These are phyloP conservation scores for Nudaria mundana DNA, from an alignment of 2,888 invertebrate species.

Conservation along the genomic window DNA sequence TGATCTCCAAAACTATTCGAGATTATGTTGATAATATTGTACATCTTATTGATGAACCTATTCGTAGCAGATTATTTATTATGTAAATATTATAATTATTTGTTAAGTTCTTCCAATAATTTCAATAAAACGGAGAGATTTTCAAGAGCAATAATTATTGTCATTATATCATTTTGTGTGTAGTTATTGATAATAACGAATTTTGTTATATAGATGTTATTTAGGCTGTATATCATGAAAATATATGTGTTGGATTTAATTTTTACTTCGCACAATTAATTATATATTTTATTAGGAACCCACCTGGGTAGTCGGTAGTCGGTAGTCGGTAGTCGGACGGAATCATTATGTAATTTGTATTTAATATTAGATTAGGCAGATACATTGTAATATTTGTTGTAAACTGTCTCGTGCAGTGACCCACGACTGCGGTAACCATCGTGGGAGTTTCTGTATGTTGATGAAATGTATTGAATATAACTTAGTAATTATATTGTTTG, in stretches of 20 bases:
- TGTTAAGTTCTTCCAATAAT: slow-evolving; percentile 54
- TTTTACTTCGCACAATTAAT: slow-evolving; percentile 55
- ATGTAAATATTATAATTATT: slow-evolving; percentile 30
- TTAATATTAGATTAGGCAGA: slow-evolving; percentile 12
- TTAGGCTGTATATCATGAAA: slow-evolving; percentile 33
- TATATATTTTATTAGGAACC: slow-evolving; percentile 25
- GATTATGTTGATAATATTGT: not conserved
- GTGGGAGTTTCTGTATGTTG: slow-evolving; percentile 39
- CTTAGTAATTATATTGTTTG: slow-evolving; percentile 39
- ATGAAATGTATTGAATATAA: slow-evolving; percentile 55
- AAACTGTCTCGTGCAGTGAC: too few relatives aligned
- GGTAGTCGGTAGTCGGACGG: too few relatives aligned
- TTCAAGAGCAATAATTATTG: slow-evolving; percentile 68
- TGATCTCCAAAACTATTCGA: not conserved
- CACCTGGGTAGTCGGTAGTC: slow-evolving; percentile 21
- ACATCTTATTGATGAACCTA: slow-evolving; percentile 7
- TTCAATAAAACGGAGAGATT: slow-evolving; percentile 47
- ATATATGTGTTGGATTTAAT: slow-evolving; percentile 45
- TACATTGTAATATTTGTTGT: too few relatives aligned
- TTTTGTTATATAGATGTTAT: slow-evolving; percentile 48
- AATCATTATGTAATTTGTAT: slow-evolving; percentile 9
- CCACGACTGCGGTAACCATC: too few relatives aligned
- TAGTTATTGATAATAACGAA: slow-evolving; percentile 44
- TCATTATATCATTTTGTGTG: slow-evolving; percentile 50
- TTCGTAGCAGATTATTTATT: slow-evolving; percentile 12